Evolutionary conservation across 2,888 invertebrate species (phyloP).

Genomic region (Amphipoea oculea): DNA sequence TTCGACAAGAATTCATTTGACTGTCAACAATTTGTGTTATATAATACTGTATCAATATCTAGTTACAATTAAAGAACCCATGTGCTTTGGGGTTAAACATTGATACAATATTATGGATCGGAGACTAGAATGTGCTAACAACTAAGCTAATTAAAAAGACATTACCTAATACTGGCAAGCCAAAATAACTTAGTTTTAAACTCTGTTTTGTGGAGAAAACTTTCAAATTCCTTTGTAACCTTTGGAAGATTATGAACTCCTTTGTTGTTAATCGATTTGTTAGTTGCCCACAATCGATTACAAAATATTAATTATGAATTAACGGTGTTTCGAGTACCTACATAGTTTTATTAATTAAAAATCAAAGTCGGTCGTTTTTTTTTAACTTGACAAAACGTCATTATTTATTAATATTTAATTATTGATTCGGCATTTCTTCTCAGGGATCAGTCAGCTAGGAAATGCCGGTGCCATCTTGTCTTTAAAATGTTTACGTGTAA

Average conservation of each 20-base stretch:
- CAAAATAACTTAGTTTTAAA: slow-evolving; percentile 25
- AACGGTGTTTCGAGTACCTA: too few species aligned
- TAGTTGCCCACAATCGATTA: background rate
- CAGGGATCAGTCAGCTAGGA: too few species aligned
- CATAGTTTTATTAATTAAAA: background rate
- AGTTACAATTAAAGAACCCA: background rate
- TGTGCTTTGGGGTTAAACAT: background rate
- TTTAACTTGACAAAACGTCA: background rate
- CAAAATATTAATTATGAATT: slow-evolving; percentile 1
- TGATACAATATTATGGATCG: background rate
- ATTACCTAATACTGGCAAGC: slow-evolving; percentile 12
- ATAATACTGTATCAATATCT: background rate
- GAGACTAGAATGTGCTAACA: background rate
- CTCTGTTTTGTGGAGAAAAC: slow-evolving; percentile 19
- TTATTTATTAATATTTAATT: background rate
- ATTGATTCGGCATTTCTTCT: too few species aligned
- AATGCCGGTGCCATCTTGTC: too few species aligned
- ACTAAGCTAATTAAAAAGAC: slow-evolving; percentile 27
- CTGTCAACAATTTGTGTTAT: background rate
- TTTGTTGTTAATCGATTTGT: slow-evolving; percentile 28
- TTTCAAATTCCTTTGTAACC: slow-evolving; percentile 19
- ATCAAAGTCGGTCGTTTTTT: background rate
- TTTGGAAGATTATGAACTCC: slow-evolving; percentile 21
- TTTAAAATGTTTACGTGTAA: background rate
- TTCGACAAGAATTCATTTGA: background rate